Evolutionary conservation across 2,888 invertebrate genomes (phyloP), one percentile per base, ranked within the genome.

Genomic region (Oligia latruncula): DNA sequence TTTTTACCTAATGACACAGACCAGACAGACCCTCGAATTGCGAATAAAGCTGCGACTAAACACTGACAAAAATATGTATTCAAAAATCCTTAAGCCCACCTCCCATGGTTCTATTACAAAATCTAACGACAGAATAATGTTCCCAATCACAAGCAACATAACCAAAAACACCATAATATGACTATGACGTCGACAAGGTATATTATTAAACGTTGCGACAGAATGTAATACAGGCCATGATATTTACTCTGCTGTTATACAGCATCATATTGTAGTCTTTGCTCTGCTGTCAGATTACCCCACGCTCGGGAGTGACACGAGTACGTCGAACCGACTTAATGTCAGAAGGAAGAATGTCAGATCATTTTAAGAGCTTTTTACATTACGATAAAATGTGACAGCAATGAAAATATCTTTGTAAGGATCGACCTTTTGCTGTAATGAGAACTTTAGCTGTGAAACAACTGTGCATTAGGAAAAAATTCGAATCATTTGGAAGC

Each of bases 71-170:
- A 43, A 52, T 0, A 4, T 20, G 8, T 9, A 55, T 35, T 1
- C 8, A 23, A 71, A 60, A 67, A 60, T 20, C 65, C 29, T 75
- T 35, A 65, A 70, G 35, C 65, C 58, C 80, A 43, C 17, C 17
- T 68, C 58, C 49, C 75, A 81, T n/a, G 70, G 49, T 35, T 75
- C 52, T 65, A 71, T 84, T 85, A 62, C 82, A 74, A 78, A 85
- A 81, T 68, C 71, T 81, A 85, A 85, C 62, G 78, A 85, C 74
- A 77, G n/a, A 55, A 82, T 85, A 85, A 85, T 85, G 67, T 77
- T 60, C n/a, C 40, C 65, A 46, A 62, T 71, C 46, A 67, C 55
- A 49, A 67, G 64, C 71, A 74, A 77, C n/a, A 23, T 40, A 43
- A 67, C 43, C 82, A 23, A 85, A 84, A 85, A 78, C 84, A 74